phyloP scores from a whole-genome alignment of 2,113 vertebrate genomes.

The Vombatus ursinus region DNA sequence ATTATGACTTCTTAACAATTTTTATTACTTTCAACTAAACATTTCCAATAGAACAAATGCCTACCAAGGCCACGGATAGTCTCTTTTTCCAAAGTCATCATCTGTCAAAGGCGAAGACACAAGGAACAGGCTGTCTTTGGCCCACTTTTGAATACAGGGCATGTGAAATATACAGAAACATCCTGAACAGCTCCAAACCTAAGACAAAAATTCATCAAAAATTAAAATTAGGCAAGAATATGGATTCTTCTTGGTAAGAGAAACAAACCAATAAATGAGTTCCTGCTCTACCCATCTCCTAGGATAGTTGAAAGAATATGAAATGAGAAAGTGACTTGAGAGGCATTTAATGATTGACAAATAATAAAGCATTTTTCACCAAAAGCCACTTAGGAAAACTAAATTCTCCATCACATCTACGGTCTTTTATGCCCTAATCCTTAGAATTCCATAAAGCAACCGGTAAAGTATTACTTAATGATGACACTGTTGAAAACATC shows the following conservation, averaged over 20 bases:
- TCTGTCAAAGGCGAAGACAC: constrained; percentile 91
- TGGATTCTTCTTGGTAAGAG: not conserved
- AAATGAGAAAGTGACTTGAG: not conserved
- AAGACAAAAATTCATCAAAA: constrained; percentile 40
- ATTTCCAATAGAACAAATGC: constrained; percentile 61
- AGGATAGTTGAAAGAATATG: not conserved
- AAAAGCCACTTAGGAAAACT: not conserved
- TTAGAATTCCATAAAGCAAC: not conserved
- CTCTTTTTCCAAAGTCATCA: constrained; percentile 93
- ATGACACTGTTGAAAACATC: not conserved
- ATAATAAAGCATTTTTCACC: not conserved
- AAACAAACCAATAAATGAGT: not conserved
- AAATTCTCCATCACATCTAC: not conserved
- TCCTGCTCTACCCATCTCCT: not conserved
- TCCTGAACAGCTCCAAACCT: constrained; percentile 97
- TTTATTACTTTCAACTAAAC: constrained; percentile 40
- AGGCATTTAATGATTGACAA: not conserved
- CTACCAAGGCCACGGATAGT: constrained; percentile 98
- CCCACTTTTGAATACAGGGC: constrained; percentile 98
- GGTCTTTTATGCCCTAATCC: not conserved
- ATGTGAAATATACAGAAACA: constrained; percentile 98
- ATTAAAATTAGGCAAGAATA: constrained; percentile 13
- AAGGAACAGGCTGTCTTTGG: constrained; percentile 94
- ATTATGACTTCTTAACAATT: not conserved
- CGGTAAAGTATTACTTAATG: not conserved